Evolutionary conservation across 2,797 vertebrate genomes (phyloP).

Genomic region (Eutrigla gurnardus): DNA sequence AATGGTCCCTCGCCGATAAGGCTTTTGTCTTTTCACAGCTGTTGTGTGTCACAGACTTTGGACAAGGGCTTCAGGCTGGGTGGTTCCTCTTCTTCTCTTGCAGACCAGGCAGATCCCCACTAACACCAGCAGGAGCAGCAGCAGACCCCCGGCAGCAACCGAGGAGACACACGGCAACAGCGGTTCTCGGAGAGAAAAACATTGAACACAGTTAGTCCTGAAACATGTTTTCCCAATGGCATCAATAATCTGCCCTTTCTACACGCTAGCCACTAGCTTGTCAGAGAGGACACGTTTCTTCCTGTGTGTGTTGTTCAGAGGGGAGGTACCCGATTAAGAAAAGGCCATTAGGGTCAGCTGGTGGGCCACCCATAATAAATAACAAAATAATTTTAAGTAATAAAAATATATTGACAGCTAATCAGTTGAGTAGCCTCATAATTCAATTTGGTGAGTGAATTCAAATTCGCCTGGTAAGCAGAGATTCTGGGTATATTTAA

Average conservation of each 20-base stretch:
- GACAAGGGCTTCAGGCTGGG: background rate
- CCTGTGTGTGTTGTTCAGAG: background rate
- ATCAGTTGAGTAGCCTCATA: too few relatives aligned
- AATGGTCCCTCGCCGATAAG: background rate
- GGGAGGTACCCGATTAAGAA: background rate
- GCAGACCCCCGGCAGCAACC: background rate
- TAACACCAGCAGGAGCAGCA: constrained; percentile 29
- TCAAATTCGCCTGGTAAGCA: too few relatives aligned
- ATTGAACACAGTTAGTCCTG: background rate
- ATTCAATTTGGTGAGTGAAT: too few relatives aligned
- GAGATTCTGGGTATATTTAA: too few relatives aligned
- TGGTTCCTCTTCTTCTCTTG: background rate
- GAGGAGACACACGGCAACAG: constrained; percentile 7
- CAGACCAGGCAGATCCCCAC: background rate
- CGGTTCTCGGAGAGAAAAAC: constrained; percentile 3
- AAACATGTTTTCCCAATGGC: too few relatives aligned
- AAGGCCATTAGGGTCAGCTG: background rate
- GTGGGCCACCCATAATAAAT: too few relatives aligned
- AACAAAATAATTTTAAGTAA: too few relatives aligned
- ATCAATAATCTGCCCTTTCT: background rate
- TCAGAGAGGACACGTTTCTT: background rate
- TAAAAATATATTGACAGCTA: too few relatives aligned
- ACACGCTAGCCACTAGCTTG: background rate
- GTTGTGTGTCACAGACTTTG: constrained; percentile 15
- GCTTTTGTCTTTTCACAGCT: background rate